Evolutionary conservation across 2,888 invertebrate species (phyloP).

Genomic region (Drosophila atripex): DNA sequence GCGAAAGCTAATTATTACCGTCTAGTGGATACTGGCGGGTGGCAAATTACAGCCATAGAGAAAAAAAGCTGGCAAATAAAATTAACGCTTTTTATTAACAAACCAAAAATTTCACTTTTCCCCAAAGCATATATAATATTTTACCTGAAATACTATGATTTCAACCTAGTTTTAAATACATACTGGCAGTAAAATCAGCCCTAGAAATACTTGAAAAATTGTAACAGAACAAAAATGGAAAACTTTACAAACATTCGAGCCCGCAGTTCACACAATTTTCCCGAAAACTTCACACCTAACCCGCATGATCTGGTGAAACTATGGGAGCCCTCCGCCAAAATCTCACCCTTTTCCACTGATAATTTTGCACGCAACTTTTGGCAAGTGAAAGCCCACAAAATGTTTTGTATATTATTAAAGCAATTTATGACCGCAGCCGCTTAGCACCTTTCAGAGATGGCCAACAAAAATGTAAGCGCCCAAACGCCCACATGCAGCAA

Average conservation of each 20-base stretch:
- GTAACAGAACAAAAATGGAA: not conserved
- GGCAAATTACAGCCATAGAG: conserved; percentile 3
- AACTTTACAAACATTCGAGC: conserved; percentile 6
- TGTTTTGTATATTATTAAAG: conserved; percentile 45
- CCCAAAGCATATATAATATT: not conserved
- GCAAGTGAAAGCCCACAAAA: conserved; percentile 69
- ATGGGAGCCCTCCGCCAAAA: conserved; percentile 12
- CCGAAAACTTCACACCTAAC: conserved; percentile 28
- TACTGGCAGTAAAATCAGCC: not conserved
- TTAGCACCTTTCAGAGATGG: conserved; percentile 59
- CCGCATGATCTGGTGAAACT: conserved; percentile 44
- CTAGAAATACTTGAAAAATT: not conserved
- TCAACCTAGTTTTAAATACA: not conserved
- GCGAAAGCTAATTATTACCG: conserved; percentile 41
- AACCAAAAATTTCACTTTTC: conserved; percentile 1
- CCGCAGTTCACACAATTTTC: conserved; percentile 22
- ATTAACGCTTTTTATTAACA: not conserved
- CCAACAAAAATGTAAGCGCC: conserved; percentile 23
- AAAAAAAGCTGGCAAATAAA: not conserved
- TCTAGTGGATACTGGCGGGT: conserved; percentile 19
- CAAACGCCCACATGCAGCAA: conserved; percentile 2
- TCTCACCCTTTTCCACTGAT: conserved; percentile 31
- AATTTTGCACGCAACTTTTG: conserved; percentile 46
- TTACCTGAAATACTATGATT: not conserved
- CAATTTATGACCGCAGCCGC: conserved; percentile 62